phyloP scores from a whole-genome alignment of 2,113 vertebrate genomes.

The Henicopernis longicauda region DNA sequence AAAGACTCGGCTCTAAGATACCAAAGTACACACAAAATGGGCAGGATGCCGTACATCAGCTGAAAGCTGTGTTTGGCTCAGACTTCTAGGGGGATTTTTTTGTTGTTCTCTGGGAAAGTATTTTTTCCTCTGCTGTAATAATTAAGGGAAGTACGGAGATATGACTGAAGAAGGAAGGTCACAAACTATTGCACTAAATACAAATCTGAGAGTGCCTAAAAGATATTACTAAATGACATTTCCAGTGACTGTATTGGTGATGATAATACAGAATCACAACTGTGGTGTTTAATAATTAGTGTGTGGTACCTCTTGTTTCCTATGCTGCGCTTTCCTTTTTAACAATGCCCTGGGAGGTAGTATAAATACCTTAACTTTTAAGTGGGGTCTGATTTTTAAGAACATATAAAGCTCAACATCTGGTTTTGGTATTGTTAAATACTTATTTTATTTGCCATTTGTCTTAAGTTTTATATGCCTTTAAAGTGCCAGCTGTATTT shows the following conservation, averaged over 20 bases:
- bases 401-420: neutral
- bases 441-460: neutral
- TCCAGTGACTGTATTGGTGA: neutral
- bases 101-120: neutral
- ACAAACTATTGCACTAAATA: neutral
- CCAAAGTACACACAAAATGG: neutral
- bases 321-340: neutral
- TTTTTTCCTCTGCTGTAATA: neutral
- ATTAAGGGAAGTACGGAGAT: neutral
- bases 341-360: neutral
- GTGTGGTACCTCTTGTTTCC: neutral
- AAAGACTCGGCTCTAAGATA: neutral
- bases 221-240: neutral
- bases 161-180: neutral
- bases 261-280: neutral
- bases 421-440: neutral
- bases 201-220: neutral
- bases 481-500: slow-evolving; percentile 6
- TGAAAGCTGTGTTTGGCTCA: neutral
- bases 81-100: neutral
- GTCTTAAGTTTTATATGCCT: slow-evolving; percentile 25
- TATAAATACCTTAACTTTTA: neutral
- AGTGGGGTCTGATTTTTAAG: neutral
- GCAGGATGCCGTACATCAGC: rapidly evolving
- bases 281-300: neutral